Evolutionary conservation across 2,797 vertebrate species (phyloP).

Genomic region (Garrulus glandarius): DNA sequence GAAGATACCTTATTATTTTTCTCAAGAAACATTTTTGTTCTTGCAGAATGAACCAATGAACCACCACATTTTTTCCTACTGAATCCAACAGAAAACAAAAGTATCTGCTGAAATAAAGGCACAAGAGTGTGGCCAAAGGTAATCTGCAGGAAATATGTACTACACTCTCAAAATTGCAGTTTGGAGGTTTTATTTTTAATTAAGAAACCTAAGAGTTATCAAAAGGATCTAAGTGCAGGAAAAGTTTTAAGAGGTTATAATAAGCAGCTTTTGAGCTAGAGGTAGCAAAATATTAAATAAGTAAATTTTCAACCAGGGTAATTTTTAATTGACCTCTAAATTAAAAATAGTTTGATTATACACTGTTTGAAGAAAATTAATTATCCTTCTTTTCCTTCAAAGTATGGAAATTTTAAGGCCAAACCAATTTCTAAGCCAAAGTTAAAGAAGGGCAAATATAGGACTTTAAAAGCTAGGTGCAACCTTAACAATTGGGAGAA

Average conservation of each 20-base stretch:
- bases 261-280: conserved; percentile 30
- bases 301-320: conserved; percentile 26
- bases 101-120: not conserved
- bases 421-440: conserved; percentile 39
- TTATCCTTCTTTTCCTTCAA: conserved; percentile 57
- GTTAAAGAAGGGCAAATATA: conserved; percentile 52
- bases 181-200: not conserved
- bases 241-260: conserved; percentile 7
- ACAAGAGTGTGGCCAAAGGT: not conserved
- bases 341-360: conserved; percentile 55
- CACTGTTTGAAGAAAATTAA: conserved; percentile 65
- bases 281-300: conserved; percentile 37
- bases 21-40: not conserved
- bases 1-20: not conserved
- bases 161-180: not conserved
- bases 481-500: not conserved
- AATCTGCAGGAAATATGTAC: not conserved
- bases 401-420: conserved; percentile 55
- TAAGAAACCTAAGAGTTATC: not conserved
- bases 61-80: not conserved
- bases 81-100: not conserved
- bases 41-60: not conserved
- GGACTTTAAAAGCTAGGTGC: conserved; percentile 21
- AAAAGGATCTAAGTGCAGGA: not conserved
- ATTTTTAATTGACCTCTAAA: conserved; percentile 55